Conservation (phyloP, 2,113 vertebrate genomes). For the Oxyruncus cristatus region DNA sequence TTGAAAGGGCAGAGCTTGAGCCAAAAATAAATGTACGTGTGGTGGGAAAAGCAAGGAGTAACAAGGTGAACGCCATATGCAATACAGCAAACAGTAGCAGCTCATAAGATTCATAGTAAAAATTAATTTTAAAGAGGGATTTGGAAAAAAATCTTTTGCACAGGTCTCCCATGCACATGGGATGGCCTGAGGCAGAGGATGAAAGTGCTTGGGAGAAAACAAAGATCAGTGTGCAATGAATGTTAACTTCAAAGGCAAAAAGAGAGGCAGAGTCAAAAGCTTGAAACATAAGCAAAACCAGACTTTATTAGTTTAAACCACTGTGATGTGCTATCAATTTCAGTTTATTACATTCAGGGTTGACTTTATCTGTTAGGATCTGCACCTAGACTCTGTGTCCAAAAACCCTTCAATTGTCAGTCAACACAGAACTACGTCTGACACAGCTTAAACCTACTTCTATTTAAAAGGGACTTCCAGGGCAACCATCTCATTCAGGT, state of each 20-base stretch:
- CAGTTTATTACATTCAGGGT: not conserved
- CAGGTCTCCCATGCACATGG: not conserved
- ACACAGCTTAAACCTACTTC: not conserved
- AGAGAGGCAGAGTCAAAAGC: not conserved
- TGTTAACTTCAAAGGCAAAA: slow-evolving; percentile 24
- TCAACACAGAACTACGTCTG: not conserved
- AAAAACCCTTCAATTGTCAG: not conserved
- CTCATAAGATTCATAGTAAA: not conserved
- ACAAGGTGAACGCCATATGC: not conserved
- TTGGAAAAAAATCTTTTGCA: not conserved
- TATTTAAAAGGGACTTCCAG: not conserved
- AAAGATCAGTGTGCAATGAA: not conserved
- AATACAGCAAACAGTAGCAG: not conserved
- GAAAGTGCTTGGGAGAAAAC: slow-evolving; percentile 21
- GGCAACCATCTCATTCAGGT: not conserved
- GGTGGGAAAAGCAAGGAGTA: not conserved
- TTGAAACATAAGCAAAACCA: slow-evolving; percentile 36
- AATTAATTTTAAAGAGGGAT: not conserved
- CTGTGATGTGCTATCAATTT: not conserved
- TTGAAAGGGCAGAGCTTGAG: not conserved
- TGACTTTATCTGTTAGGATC: not conserved
- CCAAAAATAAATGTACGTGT: not conserved
- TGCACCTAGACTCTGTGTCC: not conserved
- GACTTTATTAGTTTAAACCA: slow-evolving; percentile 2
- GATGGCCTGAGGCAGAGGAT: slow-evolving; percentile 9